phyloP scores from a whole-genome alignment of 2,888 invertebrate species.

The Oligia latruncula region DNA sequence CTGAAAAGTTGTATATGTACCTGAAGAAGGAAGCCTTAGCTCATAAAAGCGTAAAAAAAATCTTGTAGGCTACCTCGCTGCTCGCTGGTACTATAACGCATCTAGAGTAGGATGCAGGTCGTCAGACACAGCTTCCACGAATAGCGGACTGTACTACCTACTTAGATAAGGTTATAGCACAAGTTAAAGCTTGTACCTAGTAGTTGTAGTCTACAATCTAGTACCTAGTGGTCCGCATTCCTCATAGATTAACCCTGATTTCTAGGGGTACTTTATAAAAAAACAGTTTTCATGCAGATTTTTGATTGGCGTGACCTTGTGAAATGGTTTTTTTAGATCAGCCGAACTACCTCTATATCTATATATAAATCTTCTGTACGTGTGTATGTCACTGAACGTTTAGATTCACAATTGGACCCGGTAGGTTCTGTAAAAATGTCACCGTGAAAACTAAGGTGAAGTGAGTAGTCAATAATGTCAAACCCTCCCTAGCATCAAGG shows the following conservation, averaged over 20 bases:
- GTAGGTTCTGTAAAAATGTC: not conserved
- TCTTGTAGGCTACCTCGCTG: not conserved
- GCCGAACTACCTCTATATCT: too few species aligned
- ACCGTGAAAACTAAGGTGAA: not conserved
- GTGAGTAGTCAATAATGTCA: not conserved
- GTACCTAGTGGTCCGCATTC: slow-evolving; percentile 19
- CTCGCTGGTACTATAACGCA: not conserved
- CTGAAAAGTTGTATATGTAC: too few species aligned
- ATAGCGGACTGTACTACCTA: slow-evolving; percentile 4
- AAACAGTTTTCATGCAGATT: not conserved
- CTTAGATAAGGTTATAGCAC: slow-evolving; percentile 37
- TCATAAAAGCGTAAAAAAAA: not conserved
- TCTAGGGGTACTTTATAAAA: not conserved
- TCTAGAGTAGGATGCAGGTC: slow-evolving; percentile 30
- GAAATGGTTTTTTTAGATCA: not conserved
- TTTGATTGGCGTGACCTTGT: not conserved
- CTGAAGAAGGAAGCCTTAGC: not conserved
- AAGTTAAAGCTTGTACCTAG: not conserved
- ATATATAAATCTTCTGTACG: too few species aligned
- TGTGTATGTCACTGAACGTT: too few species aligned
- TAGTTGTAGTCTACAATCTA: slow-evolving; percentile 11
- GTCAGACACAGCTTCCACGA: slow-evolving; percentile 29
- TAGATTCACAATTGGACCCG: too few species aligned
- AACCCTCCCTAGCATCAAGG: not conserved
- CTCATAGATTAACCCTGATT: slow-evolving; percentile 19